Conservation (phyloP, 1,140 invertebrate genomes). For the Lordiphosa clarofinis region DNA sequence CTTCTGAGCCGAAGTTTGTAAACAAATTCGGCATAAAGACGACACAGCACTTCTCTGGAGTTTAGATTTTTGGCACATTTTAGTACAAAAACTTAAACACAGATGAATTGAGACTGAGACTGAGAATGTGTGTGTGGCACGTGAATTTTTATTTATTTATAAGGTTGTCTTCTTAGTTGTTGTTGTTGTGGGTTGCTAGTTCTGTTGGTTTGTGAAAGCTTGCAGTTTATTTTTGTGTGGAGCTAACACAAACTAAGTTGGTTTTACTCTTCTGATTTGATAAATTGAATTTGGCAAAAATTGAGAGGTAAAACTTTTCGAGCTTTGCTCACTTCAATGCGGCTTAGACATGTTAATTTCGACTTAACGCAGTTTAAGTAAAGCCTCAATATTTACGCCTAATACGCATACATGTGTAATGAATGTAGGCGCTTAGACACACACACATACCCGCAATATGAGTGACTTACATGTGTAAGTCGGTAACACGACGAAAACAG, state of each 20-base stretch:
- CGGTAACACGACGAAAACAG: slow-evolving; percentile 75
- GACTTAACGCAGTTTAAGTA: slow-evolving; percentile 77
- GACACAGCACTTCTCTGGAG: slow-evolving; percentile 4
- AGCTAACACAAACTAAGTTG: slow-evolving; percentile 19
- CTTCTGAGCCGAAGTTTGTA: neutral
- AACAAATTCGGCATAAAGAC: slow-evolving; percentile 8
- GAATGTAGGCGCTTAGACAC: slow-evolving; percentile 63
- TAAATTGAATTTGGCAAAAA: slow-evolving; percentile 52
- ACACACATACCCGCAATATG: slow-evolving; percentile 44
- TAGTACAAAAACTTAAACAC: slow-evolving; percentile 55
- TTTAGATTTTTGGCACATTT: slow-evolving; percentile 52
- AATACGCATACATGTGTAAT: slow-evolving; percentile 75
- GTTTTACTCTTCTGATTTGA: slow-evolving; percentile 42
- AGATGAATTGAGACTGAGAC: slow-evolving; percentile 27
- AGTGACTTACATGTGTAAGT: slow-evolving; percentile 76
- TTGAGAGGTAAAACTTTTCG: slow-evolving; percentile 28
- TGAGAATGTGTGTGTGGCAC: slow-evolving; percentile 30
- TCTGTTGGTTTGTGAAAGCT: slow-evolving; percentile 32
- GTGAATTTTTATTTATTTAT: slow-evolving; percentile 72
- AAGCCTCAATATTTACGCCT: slow-evolving; percentile 75
- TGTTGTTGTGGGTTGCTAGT: slow-evolving; percentile 10
- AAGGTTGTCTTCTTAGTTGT: slow-evolving; percentile 34
- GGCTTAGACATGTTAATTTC: slow-evolving; percentile 74
- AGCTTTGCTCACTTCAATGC: slow-evolving; percentile 4
- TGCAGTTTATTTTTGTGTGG: slow-evolving; percentile 20